Evolutionary conservation across 2,113 vertebrate species (phyloP).

Genomic region (Riparia riparia): DNA sequence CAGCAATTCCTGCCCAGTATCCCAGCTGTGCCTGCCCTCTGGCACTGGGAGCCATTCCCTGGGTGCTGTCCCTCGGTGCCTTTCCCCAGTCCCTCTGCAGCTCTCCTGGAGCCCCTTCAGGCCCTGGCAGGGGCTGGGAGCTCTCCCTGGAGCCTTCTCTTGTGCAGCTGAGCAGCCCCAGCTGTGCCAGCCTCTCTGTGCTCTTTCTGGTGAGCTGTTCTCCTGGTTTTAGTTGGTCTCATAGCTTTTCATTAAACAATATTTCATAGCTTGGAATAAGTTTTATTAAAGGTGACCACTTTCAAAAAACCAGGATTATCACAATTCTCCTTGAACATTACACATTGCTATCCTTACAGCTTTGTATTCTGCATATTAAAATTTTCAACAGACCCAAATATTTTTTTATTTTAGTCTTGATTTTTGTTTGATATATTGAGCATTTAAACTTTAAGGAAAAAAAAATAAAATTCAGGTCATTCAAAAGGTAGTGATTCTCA

Average conservation of each 20-base stretch:
- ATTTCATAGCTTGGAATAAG: background rate
- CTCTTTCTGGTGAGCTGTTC: background rate
- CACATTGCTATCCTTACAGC: background rate
- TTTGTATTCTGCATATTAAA: background rate
- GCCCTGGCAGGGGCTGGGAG: background rate
- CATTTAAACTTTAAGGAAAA: background rate
- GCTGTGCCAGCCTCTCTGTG: accelerated
- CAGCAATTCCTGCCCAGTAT: background rate
- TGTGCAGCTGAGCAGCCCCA: accelerated
- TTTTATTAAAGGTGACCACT: background rate
- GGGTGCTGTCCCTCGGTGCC: background rate
- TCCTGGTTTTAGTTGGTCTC: background rate
- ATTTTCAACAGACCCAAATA: background rate
- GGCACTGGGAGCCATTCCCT: background rate
- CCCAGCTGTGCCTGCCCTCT: background rate
- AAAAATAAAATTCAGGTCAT: background rate
- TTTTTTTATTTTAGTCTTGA: background rate
- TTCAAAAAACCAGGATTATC: background rate
- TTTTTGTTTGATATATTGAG: background rate
- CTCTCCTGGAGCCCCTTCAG: background rate
- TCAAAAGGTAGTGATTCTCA: background rate
- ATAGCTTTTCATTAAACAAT: background rate
- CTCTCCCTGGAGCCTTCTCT: background rate
- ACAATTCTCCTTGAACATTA: background rate
- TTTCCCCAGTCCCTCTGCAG: background rate